Evolutionary conservation across 2,888 invertebrate genomes (phyloP), one percentile per base, ranked within the genome.

Genomic region (Caenorhabditis sp.): DNA sequence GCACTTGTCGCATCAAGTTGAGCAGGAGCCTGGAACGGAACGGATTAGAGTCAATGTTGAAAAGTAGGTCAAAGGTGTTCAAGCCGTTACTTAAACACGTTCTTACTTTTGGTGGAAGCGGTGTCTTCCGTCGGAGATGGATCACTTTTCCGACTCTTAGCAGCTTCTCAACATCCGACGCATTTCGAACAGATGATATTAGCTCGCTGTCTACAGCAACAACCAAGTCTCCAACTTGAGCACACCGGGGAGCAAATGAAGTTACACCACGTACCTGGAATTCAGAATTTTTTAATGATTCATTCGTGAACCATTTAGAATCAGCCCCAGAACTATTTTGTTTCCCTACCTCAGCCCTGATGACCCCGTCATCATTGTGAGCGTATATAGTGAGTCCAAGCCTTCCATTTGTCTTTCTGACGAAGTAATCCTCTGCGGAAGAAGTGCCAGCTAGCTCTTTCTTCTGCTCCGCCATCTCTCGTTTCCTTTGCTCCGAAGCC

Each of bases 341-440:
- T 14, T 44, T 24, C 58, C 59, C 28, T 58, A 86, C 86, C 80
- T 87, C 87, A 8, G 87, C 87, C 47, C 80, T 49, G 56, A 87
- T 84, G 47, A 77, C 69, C 35, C 87, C 87, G 19, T 81, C 76
- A 24, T 87, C 87, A 56, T 85, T 86, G 68, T 87, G 87, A 22
- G 87, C 87, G 61, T 86, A 87, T 44, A 87, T 87, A 26, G 87
- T 87, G 56, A 87, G 56, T 12, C 87, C 87, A 8, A 87, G 76
- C 41, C 84, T 69, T 16, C 87, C 86, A 54, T 84, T 80, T 44
- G 80, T 87, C 79, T 87, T 87, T 31, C 77, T 56, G 28, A 86
- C 87, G 54, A 81, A 79, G 51, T 87, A 87, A 72, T 87, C 88
- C 69, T 85, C 84, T 28, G 63, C 28, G 63, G 69, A 54, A 38